Percentiles rank a stretch among this genome's conserved stretches.
phyloP scores from a whole-genome alignment of 1,140 invertebrate genomes.

The Amphibalanus amphitrite region DNA sequence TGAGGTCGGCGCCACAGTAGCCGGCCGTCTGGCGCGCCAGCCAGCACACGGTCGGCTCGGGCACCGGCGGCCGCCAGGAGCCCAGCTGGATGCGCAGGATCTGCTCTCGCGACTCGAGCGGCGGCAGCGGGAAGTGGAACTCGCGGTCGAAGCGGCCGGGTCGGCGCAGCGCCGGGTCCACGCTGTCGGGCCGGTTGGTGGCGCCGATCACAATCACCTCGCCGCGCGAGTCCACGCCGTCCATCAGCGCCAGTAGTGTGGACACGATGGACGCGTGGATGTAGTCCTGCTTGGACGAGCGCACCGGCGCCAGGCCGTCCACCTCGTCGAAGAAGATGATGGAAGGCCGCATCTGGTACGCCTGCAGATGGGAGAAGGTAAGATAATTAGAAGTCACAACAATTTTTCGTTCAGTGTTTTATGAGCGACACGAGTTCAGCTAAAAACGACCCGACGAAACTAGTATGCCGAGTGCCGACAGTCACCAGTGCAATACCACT shows the following conservation, averaged over 20 bases:
- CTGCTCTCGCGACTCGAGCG: slow-evolving; percentile 39
- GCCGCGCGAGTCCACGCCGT: slow-evolving; percentile 59
- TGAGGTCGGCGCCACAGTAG: slow-evolving; percentile 81
- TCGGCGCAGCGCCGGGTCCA: slow-evolving; percentile 62
- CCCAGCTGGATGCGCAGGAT: slow-evolving; percentile 50
- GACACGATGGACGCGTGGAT: slow-evolving; percentile 84
- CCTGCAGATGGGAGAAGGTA: slow-evolving; percentile 38
- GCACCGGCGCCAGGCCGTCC: slow-evolving; percentile 66
- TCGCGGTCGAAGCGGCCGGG: slow-evolving; percentile 71
- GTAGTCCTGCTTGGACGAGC: slow-evolving; percentile 76
- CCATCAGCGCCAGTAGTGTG: slow-evolving; percentile 73
- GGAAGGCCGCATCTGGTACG: slow-evolving; percentile 60
- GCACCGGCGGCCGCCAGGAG: slow-evolving; percentile 44
- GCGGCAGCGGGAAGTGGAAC: slow-evolving; percentile 50
- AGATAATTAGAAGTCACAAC: too few species aligned
- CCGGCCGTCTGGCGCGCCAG: slow-evolving; percentile 60
- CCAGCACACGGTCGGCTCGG: slow-evolving; percentile 33
- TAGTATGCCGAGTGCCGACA: too few species aligned
- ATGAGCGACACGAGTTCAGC: too few species aligned
- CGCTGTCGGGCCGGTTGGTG: slow-evolving; percentile 63
- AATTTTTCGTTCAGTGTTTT: too few species aligned
- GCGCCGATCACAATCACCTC: slow-evolving; percentile 65
- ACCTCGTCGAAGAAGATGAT: slow-evolving; percentile 86
- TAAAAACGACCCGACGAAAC: too few species aligned
- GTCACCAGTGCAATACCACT: too few species aligned